phyloP scores from a whole-genome alignment of 2,888 invertebrate genomes.

The Hydraecia micacea region DNA sequence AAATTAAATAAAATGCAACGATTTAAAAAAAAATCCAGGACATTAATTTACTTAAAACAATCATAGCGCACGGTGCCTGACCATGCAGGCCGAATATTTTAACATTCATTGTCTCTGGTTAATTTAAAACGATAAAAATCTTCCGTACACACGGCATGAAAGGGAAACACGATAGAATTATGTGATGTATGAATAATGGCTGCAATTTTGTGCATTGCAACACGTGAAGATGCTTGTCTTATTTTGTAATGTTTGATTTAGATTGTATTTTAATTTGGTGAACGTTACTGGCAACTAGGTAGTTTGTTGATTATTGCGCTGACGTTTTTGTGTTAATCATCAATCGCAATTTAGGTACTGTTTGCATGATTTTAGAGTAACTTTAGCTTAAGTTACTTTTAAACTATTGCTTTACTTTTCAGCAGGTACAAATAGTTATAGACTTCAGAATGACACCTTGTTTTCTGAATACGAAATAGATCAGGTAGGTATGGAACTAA shows the following conservation, averaged over 20 bases:
- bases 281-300: slow-evolving; percentile 31
- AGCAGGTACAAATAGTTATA: neutral
- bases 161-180: slow-evolving; percentile 70
- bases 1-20: slow-evolving; percentile 25
- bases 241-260: slow-evolving; percentile 66
- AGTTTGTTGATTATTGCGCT: slow-evolving; percentile 35
- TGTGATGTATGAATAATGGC: slow-evolving; percentile 66
- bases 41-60: slow-evolving; percentile 58
- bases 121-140: slow-evolving; percentile 75
- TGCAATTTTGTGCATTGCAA: slow-evolving; percentile 73
- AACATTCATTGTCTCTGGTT: slow-evolving; percentile 75
- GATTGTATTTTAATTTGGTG: slow-evolving; percentile 69
- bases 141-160: slow-evolving; percentile 66
- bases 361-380: slow-evolving; percentile 13
- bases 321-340: slow-evolving; percentile 29
- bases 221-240: slow-evolving; percentile 69
- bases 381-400: neutral
- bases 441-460: neutral
- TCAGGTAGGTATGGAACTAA: neutral
- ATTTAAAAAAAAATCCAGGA: slow-evolving; percentile 34
- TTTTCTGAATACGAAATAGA: neutral
- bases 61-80: slow-evolving; percentile 74
- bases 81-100: slow-evolving; percentile 76
- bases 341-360: neutral
- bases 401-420: neutral